Evolutionary conservation across 2,113 vertebrate species (phyloP), one percentile per base, ranked within the genome.

Genomic region (Meriones unguiculatus): DNA sequence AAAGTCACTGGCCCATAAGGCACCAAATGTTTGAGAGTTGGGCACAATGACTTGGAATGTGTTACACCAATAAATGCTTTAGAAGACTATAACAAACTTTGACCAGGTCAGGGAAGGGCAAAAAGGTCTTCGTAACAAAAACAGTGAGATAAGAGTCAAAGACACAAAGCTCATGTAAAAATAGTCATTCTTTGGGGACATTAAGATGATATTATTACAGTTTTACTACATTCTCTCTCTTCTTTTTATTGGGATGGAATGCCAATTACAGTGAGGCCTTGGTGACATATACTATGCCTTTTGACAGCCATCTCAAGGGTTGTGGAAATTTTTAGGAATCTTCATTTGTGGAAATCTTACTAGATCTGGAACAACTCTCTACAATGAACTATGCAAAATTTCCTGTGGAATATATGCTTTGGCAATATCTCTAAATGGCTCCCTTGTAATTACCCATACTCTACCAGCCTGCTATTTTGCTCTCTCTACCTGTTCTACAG

Each of bases 41-140:
- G 41, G 25, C 78, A 81, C 75, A 80, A 94, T 85, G 67, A 77
- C 91, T 62, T 72, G 7, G 17, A 85, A 78, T 46, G 14, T 46
- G 28, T 38, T 90, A 62, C 57, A 38, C 80, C 90, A 9, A 73
- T 57, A 54, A 35, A 13, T 84, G 35, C 13, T 84, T 95, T 85
- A 89, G 86, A 92, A 54, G 52, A 85, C 87, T 41, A 35, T 70
- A 81, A 81, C 84, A 65, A 88, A 32, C 50, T 95, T 92, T 15
- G 30, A 94, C 41, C 77, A 70, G 67, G 89, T 70, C 85, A 90
- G 69, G 54, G n/a, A 73, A 92, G 17, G 11, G 57, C 54, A 94
- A n/a, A 17, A 64, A 81, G 41, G 65, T 89, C 65, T 46, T 82
- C 95, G 46, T 76, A 93, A 88, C 67, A 84, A 97, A 86, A 75